Conservation (phyloP, 2,113 vertebrate genomes). For the Halichoerus grypus region DNA sequence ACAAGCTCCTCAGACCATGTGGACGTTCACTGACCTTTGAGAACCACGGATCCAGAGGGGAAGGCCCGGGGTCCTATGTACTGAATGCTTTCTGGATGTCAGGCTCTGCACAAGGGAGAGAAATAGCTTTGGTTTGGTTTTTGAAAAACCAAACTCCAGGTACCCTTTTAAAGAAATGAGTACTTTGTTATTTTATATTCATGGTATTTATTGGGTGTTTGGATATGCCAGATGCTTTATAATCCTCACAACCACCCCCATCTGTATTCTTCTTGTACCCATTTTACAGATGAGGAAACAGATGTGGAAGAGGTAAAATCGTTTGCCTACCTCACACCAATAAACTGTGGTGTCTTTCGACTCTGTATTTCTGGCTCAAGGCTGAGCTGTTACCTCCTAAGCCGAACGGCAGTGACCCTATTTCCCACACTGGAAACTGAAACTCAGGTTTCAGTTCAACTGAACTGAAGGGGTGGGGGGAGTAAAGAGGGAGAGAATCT, state of each 20-base stretch:
- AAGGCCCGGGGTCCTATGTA: background rate
- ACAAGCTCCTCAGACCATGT: background rate
- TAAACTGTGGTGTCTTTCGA: background rate
- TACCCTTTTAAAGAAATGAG: background rate
- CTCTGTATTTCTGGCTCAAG: background rate
- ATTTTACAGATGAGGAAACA: background rate
- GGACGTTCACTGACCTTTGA: background rate
- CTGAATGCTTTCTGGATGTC: background rate
- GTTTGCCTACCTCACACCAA: background rate
- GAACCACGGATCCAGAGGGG: background rate
- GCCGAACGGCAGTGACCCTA: background rate
- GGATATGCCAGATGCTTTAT: background rate
- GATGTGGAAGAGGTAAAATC: background rate
- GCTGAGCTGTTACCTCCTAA: background rate
- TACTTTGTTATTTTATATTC: background rate
- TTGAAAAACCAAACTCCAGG: background rate
- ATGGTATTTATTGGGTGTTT: background rate
- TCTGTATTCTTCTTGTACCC: background rate
- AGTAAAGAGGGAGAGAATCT: too few relatives aligned
- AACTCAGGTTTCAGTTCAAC: background rate
- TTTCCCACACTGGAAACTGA: background rate
- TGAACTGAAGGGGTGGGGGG: too few relatives aligned
- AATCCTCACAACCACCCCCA: background rate
- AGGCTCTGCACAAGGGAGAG: background rate
- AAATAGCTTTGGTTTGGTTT: background rate